phyloP scores from a whole-genome alignment of 2,888 invertebrate species.

The Meliscaeva auricollis region DNA sequence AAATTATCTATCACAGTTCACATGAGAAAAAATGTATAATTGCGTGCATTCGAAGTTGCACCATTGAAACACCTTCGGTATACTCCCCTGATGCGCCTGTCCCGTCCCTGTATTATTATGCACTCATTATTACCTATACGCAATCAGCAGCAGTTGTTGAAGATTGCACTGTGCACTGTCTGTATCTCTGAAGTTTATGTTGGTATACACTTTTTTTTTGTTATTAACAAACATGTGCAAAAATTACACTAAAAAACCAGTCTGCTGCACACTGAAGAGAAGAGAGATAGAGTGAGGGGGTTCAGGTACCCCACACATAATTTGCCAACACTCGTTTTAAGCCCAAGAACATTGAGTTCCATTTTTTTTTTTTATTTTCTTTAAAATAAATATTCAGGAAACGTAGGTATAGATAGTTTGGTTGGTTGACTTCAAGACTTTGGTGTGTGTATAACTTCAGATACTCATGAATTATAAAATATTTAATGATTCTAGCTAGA shows the following conservation, averaged over 20 bases:
- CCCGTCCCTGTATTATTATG: background rate
- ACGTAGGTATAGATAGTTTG: constrained; percentile 58
- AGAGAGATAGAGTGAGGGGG: background rate
- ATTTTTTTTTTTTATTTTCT: constrained; percentile 14
- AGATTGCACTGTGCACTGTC: constrained; percentile 34
- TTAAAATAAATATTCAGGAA: constrained; percentile 66
- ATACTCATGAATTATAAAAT: constrained; percentile 12
- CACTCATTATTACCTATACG: constrained; percentile 25
- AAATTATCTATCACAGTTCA: background rate
- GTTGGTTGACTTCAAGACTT: constrained; percentile 32
- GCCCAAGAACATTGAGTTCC: constrained; percentile 63
- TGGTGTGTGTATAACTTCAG: background rate
- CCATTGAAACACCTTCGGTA: constrained; percentile 35
- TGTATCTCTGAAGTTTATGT: constrained; percentile 5
- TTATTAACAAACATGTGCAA: constrained; percentile 60
- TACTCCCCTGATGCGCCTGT: background rate
- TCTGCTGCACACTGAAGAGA: background rate
- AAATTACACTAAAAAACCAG: constrained; percentile 35
- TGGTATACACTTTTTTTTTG: constrained; percentile 14
- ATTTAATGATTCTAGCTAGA: background rate
- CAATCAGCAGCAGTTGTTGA: constrained; percentile 45
- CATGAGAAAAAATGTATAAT: constrained; percentile 1
- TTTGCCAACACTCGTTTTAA: constrained; percentile 49
- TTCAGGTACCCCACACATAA: constrained; percentile 5
- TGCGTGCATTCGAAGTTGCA: constrained; percentile 60